Conservation (phyloP, 2,888 invertebrate species). For the Brenthis daphne region DNA sequence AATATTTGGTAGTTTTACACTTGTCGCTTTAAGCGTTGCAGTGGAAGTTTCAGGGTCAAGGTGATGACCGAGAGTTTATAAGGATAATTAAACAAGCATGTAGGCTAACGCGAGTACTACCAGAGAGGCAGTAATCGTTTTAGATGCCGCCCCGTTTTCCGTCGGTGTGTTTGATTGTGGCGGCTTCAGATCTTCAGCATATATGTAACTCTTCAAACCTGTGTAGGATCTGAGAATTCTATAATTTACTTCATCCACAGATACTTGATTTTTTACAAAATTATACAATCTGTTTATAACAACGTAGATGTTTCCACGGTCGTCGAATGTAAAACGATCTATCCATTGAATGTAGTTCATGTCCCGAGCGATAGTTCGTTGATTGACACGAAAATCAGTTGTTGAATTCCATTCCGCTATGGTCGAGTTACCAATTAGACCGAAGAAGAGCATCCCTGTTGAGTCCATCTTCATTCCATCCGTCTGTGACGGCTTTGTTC, state of each 20-base stretch:
- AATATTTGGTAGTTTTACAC: constrained; percentile 79
- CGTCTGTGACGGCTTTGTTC: constrained; percentile 85
- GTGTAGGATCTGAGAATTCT: constrained; percentile 84
- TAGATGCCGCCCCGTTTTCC: constrained; percentile 54
- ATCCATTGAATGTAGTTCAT: constrained; percentile 87
- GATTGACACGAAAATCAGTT: constrained; percentile 80
- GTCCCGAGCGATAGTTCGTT: constrained; percentile 86
- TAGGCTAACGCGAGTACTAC: constrained; percentile 62
- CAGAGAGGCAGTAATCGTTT: constrained; percentile 58
- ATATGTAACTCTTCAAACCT: constrained; percentile 85
- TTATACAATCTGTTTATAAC: constrained; percentile 86
- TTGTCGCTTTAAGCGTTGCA: constrained; percentile 61
- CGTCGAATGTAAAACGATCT: constrained; percentile 86
- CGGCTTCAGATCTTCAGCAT: constrained; percentile 64
- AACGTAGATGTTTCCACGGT: constrained; percentile 84
- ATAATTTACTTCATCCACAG: constrained; percentile 84
- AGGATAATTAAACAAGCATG: constrained; percentile 64
- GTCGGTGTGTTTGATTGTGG: constrained; percentile 41
- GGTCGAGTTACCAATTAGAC: constrained; percentile 85
- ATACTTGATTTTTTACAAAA: constrained; percentile 83
- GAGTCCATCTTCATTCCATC: constrained; percentile 90
- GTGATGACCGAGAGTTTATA: constrained; percentile 43
- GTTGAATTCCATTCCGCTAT: constrained; percentile 87
- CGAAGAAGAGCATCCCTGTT: constrained; percentile 86
- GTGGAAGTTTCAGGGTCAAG: constrained; percentile 53